Percentiles rank a stretch among this genome's conserved stretches.
These are phyloP conservation scores for Siderastrea radians DNA, from an alignment of 92 coral and sea anemone genomes.

Conservation along the genomic window DNA sequence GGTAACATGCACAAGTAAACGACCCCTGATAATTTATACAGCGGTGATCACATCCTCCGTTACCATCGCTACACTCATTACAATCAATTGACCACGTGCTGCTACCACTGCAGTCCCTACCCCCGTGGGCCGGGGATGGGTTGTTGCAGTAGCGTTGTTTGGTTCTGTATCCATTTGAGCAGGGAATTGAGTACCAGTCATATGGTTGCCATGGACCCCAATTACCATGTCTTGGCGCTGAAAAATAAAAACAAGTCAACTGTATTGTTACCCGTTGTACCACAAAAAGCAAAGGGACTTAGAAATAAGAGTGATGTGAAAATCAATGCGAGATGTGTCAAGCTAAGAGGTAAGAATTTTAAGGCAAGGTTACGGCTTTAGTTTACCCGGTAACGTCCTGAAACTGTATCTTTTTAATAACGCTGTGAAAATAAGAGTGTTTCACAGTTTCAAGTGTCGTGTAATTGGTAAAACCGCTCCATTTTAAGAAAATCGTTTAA, in stretches of 20 bases:
- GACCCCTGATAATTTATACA: not conserved
- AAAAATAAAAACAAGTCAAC: not conserved
- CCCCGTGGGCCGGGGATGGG: conserved; percentile 23
- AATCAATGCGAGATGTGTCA: no score
- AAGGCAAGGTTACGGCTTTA: no score
- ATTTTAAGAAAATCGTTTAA: no score
- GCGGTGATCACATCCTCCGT: conserved; percentile 20
- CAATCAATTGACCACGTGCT: not conserved
- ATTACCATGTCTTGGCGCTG: conserved; percentile 34
- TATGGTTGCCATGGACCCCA: conserved; percentile 34
- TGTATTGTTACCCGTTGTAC: not conserved
- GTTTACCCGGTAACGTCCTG: no score
- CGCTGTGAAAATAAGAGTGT: no score
- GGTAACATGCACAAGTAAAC: conserved; percentile 1
- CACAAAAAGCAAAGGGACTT: not conserved
- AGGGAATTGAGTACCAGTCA: not conserved
- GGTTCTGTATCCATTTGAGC: conserved; percentile 7
- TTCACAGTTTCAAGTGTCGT: no score
- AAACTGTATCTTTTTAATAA: no score
- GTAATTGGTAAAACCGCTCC: no score
- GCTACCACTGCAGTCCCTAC: conserved; percentile 6
- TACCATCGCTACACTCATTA: conserved; percentile 1
- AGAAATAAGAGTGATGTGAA: no score
- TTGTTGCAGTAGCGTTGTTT: conserved; percentile 17
- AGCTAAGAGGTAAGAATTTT: no score